Conservation (phyloP, 2,888 invertebrate species). For the Desoria tigrina region DNA sequence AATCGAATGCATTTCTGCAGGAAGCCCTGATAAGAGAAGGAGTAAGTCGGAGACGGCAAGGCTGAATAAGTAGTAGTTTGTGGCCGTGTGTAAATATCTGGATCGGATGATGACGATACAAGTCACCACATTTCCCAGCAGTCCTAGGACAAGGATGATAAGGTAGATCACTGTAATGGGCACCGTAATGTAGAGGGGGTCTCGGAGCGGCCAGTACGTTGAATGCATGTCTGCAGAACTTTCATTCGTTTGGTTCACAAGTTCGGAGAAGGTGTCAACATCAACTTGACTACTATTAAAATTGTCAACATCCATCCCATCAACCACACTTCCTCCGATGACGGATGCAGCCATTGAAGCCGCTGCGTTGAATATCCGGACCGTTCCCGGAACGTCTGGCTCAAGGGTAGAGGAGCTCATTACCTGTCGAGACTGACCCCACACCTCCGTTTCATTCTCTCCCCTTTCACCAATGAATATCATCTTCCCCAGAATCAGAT, state of each 20-base stretch:
- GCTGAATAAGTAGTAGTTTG: conserved; percentile 61
- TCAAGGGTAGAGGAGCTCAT: neutral
- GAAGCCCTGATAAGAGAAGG: conserved; percentile 74
- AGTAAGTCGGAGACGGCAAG: conserved; percentile 73
- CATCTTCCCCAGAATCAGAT: conserved; percentile 15
- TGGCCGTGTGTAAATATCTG: conserved; percentile 61
- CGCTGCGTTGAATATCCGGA: conserved; percentile 14
- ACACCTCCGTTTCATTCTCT: conserved; percentile 30
- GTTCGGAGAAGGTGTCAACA: conserved; percentile 15
- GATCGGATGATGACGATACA: conserved; percentile 60
- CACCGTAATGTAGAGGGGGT: conserved; percentile 51
- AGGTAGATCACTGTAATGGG: conserved; percentile 58
- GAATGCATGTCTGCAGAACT: conserved; percentile 10
- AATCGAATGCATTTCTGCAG: conserved; percentile 65
- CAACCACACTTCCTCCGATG: neutral
- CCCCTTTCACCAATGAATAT: conserved; percentile 34
- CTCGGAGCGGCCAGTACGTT: conserved; percentile 51
- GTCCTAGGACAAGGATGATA: conserved; percentile 59
- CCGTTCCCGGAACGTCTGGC: conserved; percentile 11
- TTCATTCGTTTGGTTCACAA: conserved; percentile 27
- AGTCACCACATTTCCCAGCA: conserved; percentile 60
- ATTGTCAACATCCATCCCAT: neutral
- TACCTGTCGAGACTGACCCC: conserved; percentile 15
- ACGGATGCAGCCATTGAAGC: neutral
- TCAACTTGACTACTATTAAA: neutral